Evolutionary conservation across 1,140 invertebrate species (phyloP), one percentile per base, ranked within the genome.

Genomic region (Saccostrea cuccullata): DNA sequence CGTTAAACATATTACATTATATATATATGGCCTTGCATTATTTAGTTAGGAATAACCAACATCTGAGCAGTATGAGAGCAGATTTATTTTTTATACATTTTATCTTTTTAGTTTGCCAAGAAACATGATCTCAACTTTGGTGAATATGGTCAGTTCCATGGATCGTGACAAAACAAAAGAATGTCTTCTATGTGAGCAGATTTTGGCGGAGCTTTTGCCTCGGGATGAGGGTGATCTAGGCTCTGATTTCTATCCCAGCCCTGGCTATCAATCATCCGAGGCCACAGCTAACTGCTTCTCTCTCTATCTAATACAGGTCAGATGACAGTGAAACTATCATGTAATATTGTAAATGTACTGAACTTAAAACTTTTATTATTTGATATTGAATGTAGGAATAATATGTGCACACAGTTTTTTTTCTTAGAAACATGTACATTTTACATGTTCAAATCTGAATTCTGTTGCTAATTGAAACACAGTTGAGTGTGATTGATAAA

Each of bases 121-220:
- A 30, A 88, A 90, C 56, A 70, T 92, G 26, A 85, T 91, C 15
- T 60, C 82, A 3, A 90, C 89, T 13, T 85, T 92, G 87, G 70
- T 92, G 11, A 88, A 91, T 36, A 86, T 90, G 47, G 89, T 92
- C 9, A 82, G 86, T 58, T 87, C 86, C 0, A 88, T 87, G 86
- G 90, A 91, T 26, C 88, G 87, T 85, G 88, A 89, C 8, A 92
- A 88, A 47, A 89, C 88, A 70, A 92, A 90, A 40, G 90, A 93
- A 86, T 93, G 92, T 88, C 40, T 93, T 13, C 70, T 93, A 17
- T 93, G 92, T 88, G 82, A 91, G 87, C 89, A 91, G 60, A 92
- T 93, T 23, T 40, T 93, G 15, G 88, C 87, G 23, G 92, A 91
- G 67, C 56, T 92, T 11, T 67, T 93, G 55, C 91, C 92, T 9